Conservation (phyloP, 1,140 invertebrate genomes). For the Aphidius ervi region DNA sequence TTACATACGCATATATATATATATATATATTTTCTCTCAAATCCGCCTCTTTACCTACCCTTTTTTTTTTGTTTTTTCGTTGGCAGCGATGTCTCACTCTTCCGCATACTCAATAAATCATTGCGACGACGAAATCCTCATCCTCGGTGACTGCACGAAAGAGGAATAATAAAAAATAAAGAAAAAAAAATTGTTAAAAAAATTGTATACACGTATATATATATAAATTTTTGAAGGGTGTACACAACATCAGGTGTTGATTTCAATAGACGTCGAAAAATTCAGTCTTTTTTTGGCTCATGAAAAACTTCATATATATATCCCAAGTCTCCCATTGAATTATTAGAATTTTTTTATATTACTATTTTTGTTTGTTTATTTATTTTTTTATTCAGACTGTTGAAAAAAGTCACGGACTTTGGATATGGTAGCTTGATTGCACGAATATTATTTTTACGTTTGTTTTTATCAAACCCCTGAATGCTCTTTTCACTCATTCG, state of each 20-base stretch:
- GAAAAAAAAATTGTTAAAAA: neutral
- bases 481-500: no score
- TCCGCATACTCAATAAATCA: slow-evolving; percentile 7
- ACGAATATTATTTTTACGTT: no score
- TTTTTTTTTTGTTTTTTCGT: no score
- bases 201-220: neutral
- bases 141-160: neutral
- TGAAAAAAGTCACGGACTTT: neutral
- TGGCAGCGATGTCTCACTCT: slow-evolving; percentile 16
- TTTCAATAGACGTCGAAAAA: slow-evolving; percentile 18
- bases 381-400: neutral
- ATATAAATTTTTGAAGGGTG: neutral
- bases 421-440: no score
- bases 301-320: slow-evolving; percentile 4
- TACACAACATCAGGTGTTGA: slow-evolving; percentile 18
- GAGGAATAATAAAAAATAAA: no score
- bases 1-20: no score
- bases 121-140: neutral
- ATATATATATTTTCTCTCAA: no score
- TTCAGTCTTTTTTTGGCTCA: slow-evolving; percentile 9
- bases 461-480: no score
- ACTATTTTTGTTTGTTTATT: neutral
- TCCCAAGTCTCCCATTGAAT: slow-evolving; percentile 12
- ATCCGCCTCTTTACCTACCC: neutral
- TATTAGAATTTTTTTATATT: neutral